Evolutionary conservation across 2,888 invertebrate genomes (phyloP).

Genomic region (Belgica antarctica): DNA sequence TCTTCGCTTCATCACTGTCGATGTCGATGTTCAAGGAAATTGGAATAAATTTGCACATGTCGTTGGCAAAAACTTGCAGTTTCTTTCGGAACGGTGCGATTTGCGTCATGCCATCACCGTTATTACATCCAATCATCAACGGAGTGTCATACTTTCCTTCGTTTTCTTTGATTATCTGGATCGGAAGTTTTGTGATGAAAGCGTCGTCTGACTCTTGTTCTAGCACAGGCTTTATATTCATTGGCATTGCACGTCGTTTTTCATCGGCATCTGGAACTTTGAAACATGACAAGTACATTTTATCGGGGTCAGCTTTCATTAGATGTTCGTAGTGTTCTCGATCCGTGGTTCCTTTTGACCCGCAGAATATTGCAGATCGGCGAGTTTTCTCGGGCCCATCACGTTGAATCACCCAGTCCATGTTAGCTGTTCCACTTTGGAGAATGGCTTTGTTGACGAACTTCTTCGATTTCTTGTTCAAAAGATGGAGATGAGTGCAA

Average conservation of each 20-base stretch:
- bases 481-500: slow-evolving; percentile 51
- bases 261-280: slow-evolving; percentile 49
- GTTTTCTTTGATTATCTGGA: slow-evolving; percentile 54
- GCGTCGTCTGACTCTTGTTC: slow-evolving; percentile 49
- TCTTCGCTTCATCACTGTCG: slow-evolving; percentile 46
- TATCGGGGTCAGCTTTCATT: slow-evolving; percentile 46
- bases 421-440: slow-evolving; percentile 29
- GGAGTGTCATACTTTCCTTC: slow-evolving; percentile 56
- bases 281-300: slow-evolving; percentile 48
- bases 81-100: slow-evolving; percentile 49
- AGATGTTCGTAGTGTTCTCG: slow-evolving; percentile 44
- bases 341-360: slow-evolving; percentile 46
- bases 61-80: slow-evolving; percentile 47
- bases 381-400: slow-evolving; percentile 48
- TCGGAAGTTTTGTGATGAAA: slow-evolving; percentile 51
- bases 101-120: slow-evolving; percentile 58
- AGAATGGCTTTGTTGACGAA: slow-evolving; percentile 25
- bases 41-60: slow-evolving; percentile 51
- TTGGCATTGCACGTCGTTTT: slow-evolving; percentile 49
- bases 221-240: slow-evolving; percentile 51
- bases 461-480: slow-evolving; percentile 49
- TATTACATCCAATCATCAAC: slow-evolving; percentile 58
- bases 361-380: slow-evolving; percentile 49
- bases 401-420: slow-evolving; percentile 46
- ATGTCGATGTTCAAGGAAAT: slow-evolving; percentile 47